phyloP scores from a whole-genome alignment of 2,888 invertebrate genomes.

The Drosophila parthenogenetica region DNA sequence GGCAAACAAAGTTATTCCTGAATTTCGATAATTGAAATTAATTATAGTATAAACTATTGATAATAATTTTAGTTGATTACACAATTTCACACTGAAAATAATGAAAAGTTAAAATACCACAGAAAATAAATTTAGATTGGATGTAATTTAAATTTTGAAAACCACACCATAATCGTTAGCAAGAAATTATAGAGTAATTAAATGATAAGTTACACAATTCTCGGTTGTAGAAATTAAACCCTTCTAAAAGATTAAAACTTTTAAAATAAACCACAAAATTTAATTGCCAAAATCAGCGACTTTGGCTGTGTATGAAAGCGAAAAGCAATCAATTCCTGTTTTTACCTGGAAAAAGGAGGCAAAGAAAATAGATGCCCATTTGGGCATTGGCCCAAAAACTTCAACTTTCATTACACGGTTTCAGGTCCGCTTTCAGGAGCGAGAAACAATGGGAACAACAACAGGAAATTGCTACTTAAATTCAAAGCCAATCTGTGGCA shows the following conservation, averaged over 20 bases:
- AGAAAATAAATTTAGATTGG: background rate
- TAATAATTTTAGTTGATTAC: too few relatives aligned
- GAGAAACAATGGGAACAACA: constrained; percentile 35
- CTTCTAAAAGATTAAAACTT: too few relatives aligned
- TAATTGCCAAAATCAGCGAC: background rate
- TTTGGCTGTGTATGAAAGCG: constrained; percentile 4
- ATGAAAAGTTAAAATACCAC: too few relatives aligned
- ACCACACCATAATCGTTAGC: background rate
- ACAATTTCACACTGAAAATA: too few relatives aligned
- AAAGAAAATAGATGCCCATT: constrained; percentile 15
- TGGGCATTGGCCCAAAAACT: constrained; percentile 34
- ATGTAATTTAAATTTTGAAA: background rate
- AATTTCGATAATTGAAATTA: too few relatives aligned
- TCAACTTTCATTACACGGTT: constrained; percentile 49
- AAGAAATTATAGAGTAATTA: background rate
- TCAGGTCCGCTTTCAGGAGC: constrained; percentile 9
- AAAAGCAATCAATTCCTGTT: constrained; percentile 5
- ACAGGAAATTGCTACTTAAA: constrained; percentile 79
- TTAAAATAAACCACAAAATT: background rate
- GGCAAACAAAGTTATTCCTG: too few relatives aligned
- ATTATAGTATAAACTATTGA: too few relatives aligned
- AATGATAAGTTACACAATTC: too few relatives aligned
- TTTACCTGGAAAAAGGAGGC: constrained; percentile 2
- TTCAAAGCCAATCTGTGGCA: constrained; percentile 75
- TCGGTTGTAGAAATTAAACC: too few relatives aligned